Evolutionary conservation across 2,888 invertebrate genomes (phyloP), one percentile per base, ranked within the genome.

Genomic region (Parasteatoda lunata): DNA sequence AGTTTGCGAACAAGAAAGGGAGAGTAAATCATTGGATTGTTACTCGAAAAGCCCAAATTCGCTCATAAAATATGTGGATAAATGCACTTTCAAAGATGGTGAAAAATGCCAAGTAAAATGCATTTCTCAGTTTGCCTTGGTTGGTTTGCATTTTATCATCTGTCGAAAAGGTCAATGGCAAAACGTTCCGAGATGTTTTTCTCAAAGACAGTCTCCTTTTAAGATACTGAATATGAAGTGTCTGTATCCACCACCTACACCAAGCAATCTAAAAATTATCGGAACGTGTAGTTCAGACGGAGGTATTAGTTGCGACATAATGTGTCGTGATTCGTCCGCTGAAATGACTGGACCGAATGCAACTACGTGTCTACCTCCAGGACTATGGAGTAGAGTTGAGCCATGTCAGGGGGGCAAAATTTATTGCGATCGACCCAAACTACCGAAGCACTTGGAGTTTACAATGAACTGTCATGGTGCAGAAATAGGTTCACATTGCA

Each of bases 311-410:
- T 80, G 73, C n/a, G 66, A 65, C 5, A 8, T 80, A 4, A 11
- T 5, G 9, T 80, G 80, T 45, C 72, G 73, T 45, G 80, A 80
- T 73, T n/a, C 52, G 2, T 66, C 59, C 5, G 73, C 73, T 3
- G 5, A 6, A 11, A 66, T 80, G 52, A 47, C 13, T n/a, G 80
- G 73, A 45, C 80, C 80, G 5, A 80, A 80, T 47, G 72, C 80
- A 11, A 76, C 64, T 8, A 82, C 76, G 4, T 75, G 82, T 30
- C 59, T 69, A 5, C 69, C 82, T 15, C 75, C 76, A 11, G 75
- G 82, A 5, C 59, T 65, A 7, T 82, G 76, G 76, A 76, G 76
- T 8, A 69, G 13, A 30, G 9, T 76, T 5, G 69, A 51, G 59
- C 59, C 68, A n/a, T 82, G 82, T 47, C 4, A 9, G 6, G 76